These are phyloP conservation scores for Phrynocephalus forsythii DNA, from an alignment of 2,797 vertebrate genomes.

Conservation along the genomic window DNA sequence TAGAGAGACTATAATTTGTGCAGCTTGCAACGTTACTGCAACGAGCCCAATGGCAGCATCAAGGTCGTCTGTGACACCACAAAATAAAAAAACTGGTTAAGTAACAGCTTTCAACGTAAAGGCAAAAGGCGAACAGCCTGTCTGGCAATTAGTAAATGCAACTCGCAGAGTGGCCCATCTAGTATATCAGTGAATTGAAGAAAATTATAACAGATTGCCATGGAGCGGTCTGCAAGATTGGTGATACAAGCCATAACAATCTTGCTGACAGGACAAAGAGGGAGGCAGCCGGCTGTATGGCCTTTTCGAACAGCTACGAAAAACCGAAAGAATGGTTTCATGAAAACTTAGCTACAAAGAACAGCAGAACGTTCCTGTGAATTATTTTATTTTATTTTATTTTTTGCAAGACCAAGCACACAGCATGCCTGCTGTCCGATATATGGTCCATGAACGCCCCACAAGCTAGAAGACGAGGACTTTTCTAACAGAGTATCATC, in stretches of 20 bases:
- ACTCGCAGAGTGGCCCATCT: not conserved
- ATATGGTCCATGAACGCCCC: not conserved
- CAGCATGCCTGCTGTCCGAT: not conserved
- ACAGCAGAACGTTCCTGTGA: not conserved
- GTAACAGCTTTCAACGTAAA: not conserved
- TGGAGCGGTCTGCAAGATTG: not conserved
- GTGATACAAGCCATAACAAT: not conserved
- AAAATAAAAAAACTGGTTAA: not conserved
- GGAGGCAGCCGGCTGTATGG: not conserved
- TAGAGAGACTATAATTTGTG: no score
- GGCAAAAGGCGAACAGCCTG: not conserved
- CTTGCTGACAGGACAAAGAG: not conserved
- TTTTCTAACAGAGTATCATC: not conserved
- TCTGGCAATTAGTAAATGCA: not conserved
- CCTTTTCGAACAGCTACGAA: not conserved
- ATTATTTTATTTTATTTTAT: not conserved
- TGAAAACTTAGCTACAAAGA: slow-evolving; percentile 1
- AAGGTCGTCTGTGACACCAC: not conserved
- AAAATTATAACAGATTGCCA: not conserved
- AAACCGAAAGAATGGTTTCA: not conserved
- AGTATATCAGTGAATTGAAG: not conserved
- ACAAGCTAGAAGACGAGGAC: not conserved
- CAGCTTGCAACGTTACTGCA: not conserved
- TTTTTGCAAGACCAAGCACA: not conserved
- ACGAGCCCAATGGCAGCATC: not conserved